Conservation (phyloP, 2,888 invertebrate species). For the Prionchulus punctatus region DNA sequence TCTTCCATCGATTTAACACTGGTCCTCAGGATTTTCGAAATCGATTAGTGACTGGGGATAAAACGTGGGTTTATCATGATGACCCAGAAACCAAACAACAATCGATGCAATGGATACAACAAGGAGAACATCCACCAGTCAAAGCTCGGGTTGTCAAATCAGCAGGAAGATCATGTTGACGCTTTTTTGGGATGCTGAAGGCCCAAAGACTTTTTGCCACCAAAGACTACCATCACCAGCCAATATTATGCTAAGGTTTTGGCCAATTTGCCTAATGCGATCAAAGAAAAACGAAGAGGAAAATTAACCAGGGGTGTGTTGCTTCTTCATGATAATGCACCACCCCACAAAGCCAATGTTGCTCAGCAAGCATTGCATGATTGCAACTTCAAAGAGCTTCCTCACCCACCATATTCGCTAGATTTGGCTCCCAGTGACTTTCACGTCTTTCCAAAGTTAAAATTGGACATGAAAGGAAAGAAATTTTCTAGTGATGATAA, state of each 20-base stretch:
- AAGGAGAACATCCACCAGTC: conserved; percentile 1
- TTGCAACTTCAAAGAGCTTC: conserved; percentile 10
- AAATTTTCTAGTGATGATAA: not conserved
- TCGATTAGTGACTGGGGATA: conserved; percentile 29
- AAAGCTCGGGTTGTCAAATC: conserved; percentile 3
- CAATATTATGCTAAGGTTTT: conserved; percentile 12
- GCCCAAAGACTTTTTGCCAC: too few relatives aligned
- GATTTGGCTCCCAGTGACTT: conserved; percentile 11
- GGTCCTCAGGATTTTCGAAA: conserved; percentile 21
- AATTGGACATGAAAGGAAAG: conserved; percentile 8
- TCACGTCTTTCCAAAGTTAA: conserved; percentile 9
- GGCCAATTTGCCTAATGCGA: conserved; percentile 1
- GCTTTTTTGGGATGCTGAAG: conserved; percentile 13
- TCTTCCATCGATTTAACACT: conserved; percentile 4
- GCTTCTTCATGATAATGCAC: too few relatives aligned
- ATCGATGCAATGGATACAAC: conserved; percentile 14
- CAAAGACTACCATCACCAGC: too few relatives aligned
- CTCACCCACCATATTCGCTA: conserved; percentile 11
- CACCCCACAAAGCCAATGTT: conserved; percentile 11
- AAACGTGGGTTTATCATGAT: too few relatives aligned
- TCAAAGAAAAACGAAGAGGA: conserved; percentile 2
- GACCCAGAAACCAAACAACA: too few relatives aligned
- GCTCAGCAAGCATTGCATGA: conserved; percentile 6
- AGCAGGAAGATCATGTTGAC: conserved; percentile 12
- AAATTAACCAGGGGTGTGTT: not conserved